Evolutionary conservation across 2,113 vertebrate species (phyloP), one percentile per base, ranked within the genome.

Genomic region (Vulpes ferrilata): DNA sequence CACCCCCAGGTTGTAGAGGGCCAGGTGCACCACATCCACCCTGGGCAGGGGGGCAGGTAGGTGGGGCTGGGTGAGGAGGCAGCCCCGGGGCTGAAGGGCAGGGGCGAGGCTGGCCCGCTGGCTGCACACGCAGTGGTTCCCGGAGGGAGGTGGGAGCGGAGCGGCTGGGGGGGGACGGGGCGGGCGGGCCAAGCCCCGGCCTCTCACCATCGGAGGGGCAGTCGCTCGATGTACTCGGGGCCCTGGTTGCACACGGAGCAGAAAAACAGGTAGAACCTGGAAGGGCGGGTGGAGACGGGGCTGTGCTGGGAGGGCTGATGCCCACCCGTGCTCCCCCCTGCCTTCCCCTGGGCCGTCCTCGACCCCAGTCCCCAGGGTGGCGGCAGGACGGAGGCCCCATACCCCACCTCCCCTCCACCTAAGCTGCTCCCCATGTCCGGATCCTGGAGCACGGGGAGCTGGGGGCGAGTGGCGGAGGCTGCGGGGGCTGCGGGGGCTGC

Each of bases 11-110:
- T 99, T 99, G 98, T 99, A 99, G 53, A 99, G 99, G 22, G 99
- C 99, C 11, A 99, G 98, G 92, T 99, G 99, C 48, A 99, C 99
- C 12, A 99, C 98, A 3, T 99, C 99, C 16, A 99, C 99, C 99
- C 99, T 99, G 97, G 3, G 59, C 86, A 82, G 92, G 86, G 48
- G 38, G 80, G 87, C 0, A 32, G 92, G 51, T 65, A 55, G 71
- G 35, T 12, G 60, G 51, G 48, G 67, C 32, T 22, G 1, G 35
- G 92, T 97, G 71, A 97, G 96, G 83, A 16, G 30, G 86, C 57
- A 92, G 90, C 96, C 89, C 22, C 51, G 7, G 27, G 74, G 67
- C 60, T 48, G 11, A 35, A 25, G 73, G 82, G 16, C 71, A 30
- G 65, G 48, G 71, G 30, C 62, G 16, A 85, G 35, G 90, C 65